Evolutionary conservation across 2,888 invertebrate species (phyloP).

Genomic region (Nomada goodeniana): DNA sequence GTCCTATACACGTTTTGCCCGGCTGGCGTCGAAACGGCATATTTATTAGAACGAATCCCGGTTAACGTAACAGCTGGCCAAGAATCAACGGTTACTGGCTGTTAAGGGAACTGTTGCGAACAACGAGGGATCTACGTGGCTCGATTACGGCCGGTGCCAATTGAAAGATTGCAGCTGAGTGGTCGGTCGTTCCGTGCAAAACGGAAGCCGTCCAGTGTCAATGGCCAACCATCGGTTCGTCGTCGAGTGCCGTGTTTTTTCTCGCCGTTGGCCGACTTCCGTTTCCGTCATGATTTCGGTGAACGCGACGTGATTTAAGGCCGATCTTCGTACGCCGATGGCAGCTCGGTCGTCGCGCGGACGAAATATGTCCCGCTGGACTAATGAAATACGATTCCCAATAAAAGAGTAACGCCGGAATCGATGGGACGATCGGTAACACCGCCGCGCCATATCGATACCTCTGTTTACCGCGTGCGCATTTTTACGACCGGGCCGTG

Average conservation of each 20-base stretch:
- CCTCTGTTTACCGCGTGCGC: constrained; percentile 12
- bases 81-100: constrained; percentile 57
- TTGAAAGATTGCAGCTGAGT: constrained; percentile 70
- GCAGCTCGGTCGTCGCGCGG: neutral
- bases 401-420: constrained; percentile 3
- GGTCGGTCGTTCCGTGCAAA: constrained; percentile 48
- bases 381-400: constrained; percentile 24
- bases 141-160: constrained; percentile 57
- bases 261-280: constrained; percentile 18
- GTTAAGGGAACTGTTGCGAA: constrained; percentile 53
- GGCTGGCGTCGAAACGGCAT: neutral
- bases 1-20: neutral
- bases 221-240: constrained; percentile 55
- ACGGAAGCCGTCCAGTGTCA: constrained; percentile 67
- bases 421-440: neutral
- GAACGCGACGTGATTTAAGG: constrained; percentile 2
- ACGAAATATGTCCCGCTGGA: neutral
- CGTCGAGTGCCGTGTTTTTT: constrained; percentile 3
- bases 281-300: constrained; percentile 21
- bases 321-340: neutral
- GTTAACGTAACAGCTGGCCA: constrained; percentile 37
- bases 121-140: constrained; percentile 52
- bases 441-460: neutral
- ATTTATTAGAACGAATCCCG: constrained; percentile 18
- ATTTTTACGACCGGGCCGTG: constrained; percentile 13